These are phyloP conservation scores for Aspidoscelis tigris DNA, from an alignment of 2,113 vertebrate species.

Conservation along the genomic window DNA sequence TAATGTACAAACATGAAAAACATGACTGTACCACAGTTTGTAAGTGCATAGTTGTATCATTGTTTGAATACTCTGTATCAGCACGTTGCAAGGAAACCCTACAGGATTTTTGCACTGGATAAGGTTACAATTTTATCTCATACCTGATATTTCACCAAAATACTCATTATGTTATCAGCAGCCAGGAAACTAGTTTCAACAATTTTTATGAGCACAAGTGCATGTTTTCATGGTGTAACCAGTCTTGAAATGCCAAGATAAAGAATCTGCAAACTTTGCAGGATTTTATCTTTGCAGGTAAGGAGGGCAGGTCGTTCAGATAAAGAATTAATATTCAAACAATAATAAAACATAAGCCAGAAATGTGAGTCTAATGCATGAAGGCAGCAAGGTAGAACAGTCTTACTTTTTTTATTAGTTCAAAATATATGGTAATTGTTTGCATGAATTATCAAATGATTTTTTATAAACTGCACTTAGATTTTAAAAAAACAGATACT, in stretches of 20 bases:
- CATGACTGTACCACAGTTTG: background rate
- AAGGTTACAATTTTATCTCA: slow-evolving; percentile 35
- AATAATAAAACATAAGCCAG: background rate
- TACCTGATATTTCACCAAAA: slow-evolving; percentile 29
- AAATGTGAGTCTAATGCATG: background rate
- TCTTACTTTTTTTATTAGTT: background rate
- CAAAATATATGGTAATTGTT: slow-evolving; percentile 17
- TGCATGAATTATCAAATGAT: background rate
- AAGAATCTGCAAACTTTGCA: slow-evolving; percentile 35
- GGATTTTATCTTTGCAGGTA: slow-evolving; percentile 24
- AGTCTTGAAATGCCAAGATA: slow-evolving; percentile 21
- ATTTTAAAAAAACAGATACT: slow-evolving; percentile 17
- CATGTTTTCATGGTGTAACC: slow-evolving; percentile 25
- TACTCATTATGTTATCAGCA: slow-evolving; percentile 31
- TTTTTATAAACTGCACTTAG: background rate
- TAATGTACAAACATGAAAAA: slow-evolving; percentile 15
- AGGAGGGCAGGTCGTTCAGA: slow-evolving; percentile 10
- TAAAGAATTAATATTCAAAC: background rate
- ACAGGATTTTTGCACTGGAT: background rate
- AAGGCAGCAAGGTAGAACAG: slow-evolving; percentile 13
- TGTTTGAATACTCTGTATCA: slow-evolving; percentile 34
- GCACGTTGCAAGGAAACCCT: slow-evolving; percentile 38
- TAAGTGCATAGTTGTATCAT: slow-evolving; percentile 14
- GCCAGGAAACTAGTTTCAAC: slow-evolving; percentile 30
- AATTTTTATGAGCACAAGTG: background rate